phyloP scores from a whole-genome alignment of 2,113 vertebrate genomes.

The Sinocyclocheilus maitianheensis region DNA sequence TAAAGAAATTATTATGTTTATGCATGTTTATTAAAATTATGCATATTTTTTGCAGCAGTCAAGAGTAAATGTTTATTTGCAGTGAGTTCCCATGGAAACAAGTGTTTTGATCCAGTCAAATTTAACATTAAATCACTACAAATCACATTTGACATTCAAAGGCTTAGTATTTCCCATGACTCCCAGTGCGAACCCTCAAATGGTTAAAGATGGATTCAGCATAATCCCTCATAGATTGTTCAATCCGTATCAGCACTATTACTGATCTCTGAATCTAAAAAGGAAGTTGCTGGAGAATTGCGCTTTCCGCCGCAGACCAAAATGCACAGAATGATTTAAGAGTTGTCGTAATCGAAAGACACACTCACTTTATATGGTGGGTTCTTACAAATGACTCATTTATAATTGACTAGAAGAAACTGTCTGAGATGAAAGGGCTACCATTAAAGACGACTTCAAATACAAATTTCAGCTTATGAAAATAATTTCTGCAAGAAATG shows the following conservation, averaged over 20 bases:
- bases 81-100: too few relatives aligned
- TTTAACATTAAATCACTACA: too few relatives aligned
- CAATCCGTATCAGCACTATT: neutral
- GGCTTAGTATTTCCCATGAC: too few relatives aligned
- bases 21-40: too few relatives aligned
- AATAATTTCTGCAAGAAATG: neutral
- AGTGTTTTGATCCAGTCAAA: too few relatives aligned
- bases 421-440: neutral
- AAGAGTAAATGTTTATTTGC: too few relatives aligned
- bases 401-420: neutral
- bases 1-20: too few relatives aligned
- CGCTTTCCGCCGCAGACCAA: neutral
- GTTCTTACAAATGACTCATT: neutral
- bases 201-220: neutral
- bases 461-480: neutral
- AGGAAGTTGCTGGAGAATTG: neutral
- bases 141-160: too few relatives aligned
- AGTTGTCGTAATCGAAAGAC: neutral
- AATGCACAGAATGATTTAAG: neutral
- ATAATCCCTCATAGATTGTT: neutral
- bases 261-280: neutral
- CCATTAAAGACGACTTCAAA: neutral
- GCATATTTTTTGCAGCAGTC: too few relatives aligned
- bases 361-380: neutral
- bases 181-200: neutral